Evolutionary conservation across 2,888 invertebrate genomes (phyloP).

Genomic region (Allophyes oxyacanthae): DNA sequence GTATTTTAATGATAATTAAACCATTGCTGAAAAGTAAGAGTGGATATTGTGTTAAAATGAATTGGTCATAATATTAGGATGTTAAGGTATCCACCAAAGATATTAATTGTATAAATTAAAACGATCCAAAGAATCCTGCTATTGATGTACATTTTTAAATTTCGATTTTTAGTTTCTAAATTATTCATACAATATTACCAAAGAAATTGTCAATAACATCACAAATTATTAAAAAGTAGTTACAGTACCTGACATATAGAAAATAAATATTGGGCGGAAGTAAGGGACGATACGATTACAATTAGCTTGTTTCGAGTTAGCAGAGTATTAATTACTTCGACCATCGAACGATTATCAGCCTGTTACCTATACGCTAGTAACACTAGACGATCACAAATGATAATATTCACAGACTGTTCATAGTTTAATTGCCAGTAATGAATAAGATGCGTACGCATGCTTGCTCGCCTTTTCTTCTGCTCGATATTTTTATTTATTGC

Average conservation of each 20-base stretch:
- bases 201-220: slow-evolving; percentile 19
- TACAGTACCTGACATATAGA: neutral
- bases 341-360: too few species aligned
- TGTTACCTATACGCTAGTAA: too few species aligned
- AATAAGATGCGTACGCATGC: too few species aligned
- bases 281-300: neutral
- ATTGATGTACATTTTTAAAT: neutral
- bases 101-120: slow-evolving; percentile 5
- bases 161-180: neutral
- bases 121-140: slow-evolving; percentile 12
- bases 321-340: too few species aligned
- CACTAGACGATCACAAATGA: too few species aligned
- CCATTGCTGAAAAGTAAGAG: neutral
- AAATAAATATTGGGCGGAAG: neutral
- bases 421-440: too few species aligned
- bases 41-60: slow-evolving; percentile 10
- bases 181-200: slow-evolving; percentile 6
- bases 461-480: neutral
- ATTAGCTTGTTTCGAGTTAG: neutral
- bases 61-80: slow-evolving; percentile 20
- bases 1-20: slow-evolving; percentile 6
- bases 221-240: neutral
- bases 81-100: slow-evolving; percentile 42
- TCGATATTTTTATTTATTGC: neutral
- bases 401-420: too few species aligned